Evolutionary conservation across 2,888 invertebrate genomes (phyloP).

Genomic region (Lottia gigantea): DNA sequence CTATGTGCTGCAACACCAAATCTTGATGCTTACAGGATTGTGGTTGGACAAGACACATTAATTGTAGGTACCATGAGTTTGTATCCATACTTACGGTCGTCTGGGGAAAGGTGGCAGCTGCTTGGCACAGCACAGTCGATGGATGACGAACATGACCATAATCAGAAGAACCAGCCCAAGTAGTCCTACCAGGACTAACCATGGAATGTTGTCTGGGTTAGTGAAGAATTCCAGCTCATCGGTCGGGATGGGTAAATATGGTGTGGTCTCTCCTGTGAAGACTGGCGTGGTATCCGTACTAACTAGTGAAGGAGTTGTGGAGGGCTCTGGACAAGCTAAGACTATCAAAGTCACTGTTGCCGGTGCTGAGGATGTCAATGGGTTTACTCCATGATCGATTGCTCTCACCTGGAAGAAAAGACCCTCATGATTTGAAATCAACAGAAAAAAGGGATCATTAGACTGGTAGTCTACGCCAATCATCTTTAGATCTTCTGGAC

Average conservation of each 20-base stretch:
- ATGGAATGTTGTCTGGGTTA: background rate
- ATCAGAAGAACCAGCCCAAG: background rate
- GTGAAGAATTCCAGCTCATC: background rate
- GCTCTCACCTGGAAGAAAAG: background rate
- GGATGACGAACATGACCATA: background rate
- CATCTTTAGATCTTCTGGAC: too few species aligned
- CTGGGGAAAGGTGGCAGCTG: background rate
- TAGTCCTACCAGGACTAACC: background rate
- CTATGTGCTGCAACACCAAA: too few species aligned
- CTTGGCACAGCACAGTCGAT: slow-evolving; percentile 1
- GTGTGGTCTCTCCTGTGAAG: background rate
- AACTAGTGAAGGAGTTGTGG: background rate
- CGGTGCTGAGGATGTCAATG: background rate
- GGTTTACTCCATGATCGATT: background rate
- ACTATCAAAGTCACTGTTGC: background rate
- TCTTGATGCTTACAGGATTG: too few species aligned
- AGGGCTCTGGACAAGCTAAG: background rate
- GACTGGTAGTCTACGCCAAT: too few species aligned
- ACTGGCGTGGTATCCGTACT: background rate
- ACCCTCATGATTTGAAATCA: too few species aligned
- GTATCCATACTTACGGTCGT: background rate
- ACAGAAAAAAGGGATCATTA: too few species aligned
- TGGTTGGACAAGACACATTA: too few species aligned
- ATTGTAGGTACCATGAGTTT: too few species aligned
- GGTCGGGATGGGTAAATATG: background rate